These are phyloP conservation scores for Pentamera pediparva DNA, from an alignment of 53 echinoderm and acorn worm species.

Conservation along the genomic window DNA sequence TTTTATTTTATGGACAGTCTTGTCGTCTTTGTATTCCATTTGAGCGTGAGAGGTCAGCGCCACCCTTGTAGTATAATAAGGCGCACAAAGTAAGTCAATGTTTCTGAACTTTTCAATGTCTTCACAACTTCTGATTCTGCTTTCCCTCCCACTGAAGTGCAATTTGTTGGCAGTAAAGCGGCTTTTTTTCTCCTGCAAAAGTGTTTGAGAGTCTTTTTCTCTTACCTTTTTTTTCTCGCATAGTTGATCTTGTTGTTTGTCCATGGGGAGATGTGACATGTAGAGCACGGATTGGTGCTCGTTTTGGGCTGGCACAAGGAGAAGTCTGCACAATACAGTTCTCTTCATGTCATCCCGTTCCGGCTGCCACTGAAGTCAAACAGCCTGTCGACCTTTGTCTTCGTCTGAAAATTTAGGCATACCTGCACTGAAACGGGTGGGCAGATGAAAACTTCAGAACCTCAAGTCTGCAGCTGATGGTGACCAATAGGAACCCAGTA, in stretches of 20 bases:
- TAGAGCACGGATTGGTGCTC: constrained; percentile 23
- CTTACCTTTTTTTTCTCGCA: too few species aligned
- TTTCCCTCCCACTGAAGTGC: constrained; percentile 45
- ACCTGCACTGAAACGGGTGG: too few species aligned
- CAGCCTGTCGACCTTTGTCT: constrained; percentile 14
- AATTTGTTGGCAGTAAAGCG: constrained; percentile 42
- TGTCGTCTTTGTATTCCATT: constrained; percentile 38
- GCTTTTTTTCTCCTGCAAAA: constrained; percentile 30
- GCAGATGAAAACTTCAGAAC: too few species aligned
- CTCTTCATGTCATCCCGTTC: too few species aligned
- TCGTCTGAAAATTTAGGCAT: too few species aligned
- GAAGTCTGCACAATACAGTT: too few species aligned
- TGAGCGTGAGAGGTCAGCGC: constrained; percentile 26
- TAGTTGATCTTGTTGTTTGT: constrained; percentile 9
- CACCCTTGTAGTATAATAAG: constrained; percentile 19
- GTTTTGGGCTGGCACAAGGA: too few species aligned
- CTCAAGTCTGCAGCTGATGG: too few species aligned
- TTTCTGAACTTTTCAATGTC: constrained; percentile 31
- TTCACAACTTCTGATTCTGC: constrained; percentile 35
- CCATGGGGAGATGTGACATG: constrained; percentile 11
- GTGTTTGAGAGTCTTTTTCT: constrained; percentile 9
- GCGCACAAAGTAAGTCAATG: constrained; percentile 28
- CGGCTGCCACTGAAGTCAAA: constrained; percentile 7
- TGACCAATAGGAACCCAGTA: too few species aligned
- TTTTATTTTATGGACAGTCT: constrained; percentile 19